Evolutionary conservation across 2,888 invertebrate genomes (phyloP), one percentile per base, ranked within the genome.

Genomic region (Xestia ashworthii): DNA sequence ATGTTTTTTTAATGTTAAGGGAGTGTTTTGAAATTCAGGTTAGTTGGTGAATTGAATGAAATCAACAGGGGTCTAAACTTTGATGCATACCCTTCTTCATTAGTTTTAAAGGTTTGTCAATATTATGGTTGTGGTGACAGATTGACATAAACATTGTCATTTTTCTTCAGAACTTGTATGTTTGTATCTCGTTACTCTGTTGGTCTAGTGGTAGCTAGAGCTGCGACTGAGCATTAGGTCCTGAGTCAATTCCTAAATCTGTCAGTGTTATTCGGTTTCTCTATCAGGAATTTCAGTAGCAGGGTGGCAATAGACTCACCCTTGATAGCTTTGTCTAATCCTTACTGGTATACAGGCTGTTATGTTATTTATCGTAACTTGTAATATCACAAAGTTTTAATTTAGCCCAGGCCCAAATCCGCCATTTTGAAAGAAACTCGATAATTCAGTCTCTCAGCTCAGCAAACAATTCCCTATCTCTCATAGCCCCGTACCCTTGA

Each of bases 401-500:
- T 32, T 32, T 22, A 22, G 16, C 19, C 25, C 11, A 22, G 25
- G 12, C 5, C 32, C 41, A 25, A 72, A 48, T 25, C 11, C 25
- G 3, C 8, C 16, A 16, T 38, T 14, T 55, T 38, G 5, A 32
- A 78, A 78, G 53, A 71, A 12, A 25, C 12, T 53, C 16, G 55
- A 58, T 48, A 65, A 38, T 46, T 44, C 53, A 44, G 19, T 53
- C 8, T 77, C 44, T 25, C 78, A 64, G 62, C 48, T 78, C 72
- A 83, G 83, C 60, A 53, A 62, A 60, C 66, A 70, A 72, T 70
- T 48, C 46, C n/a, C 22, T 74, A 74, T 80, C 71, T 71, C 53
- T 70, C 48, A 50, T 50, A 72, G 48, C 62, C 78, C 55, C 66
- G 81, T 72, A 81, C 69, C 82, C 85, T 76, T 72, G 83, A 71